Evolutionary conservation across 2,888 invertebrate genomes (phyloP).

Genomic region (Fragum whitleyi): DNA sequence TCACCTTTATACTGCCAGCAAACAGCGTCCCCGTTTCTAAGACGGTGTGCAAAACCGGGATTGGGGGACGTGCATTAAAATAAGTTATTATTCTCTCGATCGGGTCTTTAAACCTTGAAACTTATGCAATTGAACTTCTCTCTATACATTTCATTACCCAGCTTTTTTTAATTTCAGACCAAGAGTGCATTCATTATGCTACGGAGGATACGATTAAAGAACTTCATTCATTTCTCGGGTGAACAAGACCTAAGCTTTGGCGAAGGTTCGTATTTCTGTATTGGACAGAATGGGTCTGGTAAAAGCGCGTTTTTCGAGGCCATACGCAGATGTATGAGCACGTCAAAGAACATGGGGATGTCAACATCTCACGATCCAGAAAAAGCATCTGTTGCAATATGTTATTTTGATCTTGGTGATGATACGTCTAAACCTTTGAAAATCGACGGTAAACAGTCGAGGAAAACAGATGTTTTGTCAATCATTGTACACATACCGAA

Average conservation of each 20-base stretch:
- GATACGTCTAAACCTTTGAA: not conserved
- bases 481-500: not conserved
- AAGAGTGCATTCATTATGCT: no score
- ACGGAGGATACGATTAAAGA: slow-evolving; percentile 5
- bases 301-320: slow-evolving; percentile 14
- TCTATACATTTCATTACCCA: no score
- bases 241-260: not conserved
- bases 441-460: not conserved
- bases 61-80: no score
- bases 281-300: slow-evolving; percentile 15
- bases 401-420: not conserved
- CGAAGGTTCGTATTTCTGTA: slow-evolving; percentile 11
- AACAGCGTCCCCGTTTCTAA: no score
- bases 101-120: no score
- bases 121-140: no score
- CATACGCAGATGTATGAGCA: slow-evolving; percentile 23
- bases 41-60: no score
- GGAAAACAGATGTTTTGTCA: not conserved
- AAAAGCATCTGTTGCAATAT: slow-evolving; percentile 1
- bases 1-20: no score
- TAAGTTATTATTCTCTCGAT: no score
- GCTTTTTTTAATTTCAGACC: not conserved
- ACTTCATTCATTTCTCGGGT: slow-evolving; percentile 21
- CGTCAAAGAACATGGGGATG: slow-evolving; percentile 13
- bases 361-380: not conserved